Conservation (phyloP, 1,140 invertebrate species). For the Caenorhabditis latens region DNA sequence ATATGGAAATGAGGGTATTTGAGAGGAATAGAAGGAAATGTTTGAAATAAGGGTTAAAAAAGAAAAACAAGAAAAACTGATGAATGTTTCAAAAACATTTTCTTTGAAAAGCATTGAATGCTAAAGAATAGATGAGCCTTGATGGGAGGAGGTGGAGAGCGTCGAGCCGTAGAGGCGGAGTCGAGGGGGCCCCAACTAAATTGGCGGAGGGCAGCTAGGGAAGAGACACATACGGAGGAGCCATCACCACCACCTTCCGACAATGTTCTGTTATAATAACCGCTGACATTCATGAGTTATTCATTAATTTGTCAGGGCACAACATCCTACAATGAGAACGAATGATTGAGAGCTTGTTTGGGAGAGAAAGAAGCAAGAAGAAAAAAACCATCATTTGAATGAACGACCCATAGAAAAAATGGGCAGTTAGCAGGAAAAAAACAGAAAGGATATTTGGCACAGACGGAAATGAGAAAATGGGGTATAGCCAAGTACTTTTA, state of each 20-base stretch:
- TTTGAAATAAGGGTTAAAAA: neutral
- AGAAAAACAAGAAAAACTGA: neutral
- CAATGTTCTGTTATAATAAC: constrained; percentile 55
- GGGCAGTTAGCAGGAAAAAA: neutral
- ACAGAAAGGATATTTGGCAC: constrained; percentile 2
- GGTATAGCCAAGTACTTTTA: constrained; percentile 18
- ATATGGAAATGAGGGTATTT: constrained; percentile 49
- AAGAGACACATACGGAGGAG: constrained; percentile 39
- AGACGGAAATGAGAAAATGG: constrained; percentile 54
- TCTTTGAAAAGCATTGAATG: constrained; percentile 39
- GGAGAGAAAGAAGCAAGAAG: no score
- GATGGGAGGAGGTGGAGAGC: constrained; percentile 36
- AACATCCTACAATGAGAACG: constrained; percentile 33
- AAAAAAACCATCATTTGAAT: constrained; percentile 11
- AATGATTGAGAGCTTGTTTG: constrained; percentile 34
- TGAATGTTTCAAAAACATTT: constrained; percentile 54
- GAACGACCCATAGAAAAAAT: constrained; percentile 12
- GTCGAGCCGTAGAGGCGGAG: constrained; percentile 25
- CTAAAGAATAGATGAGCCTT: constrained; percentile 56
- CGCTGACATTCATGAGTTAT: constrained; percentile 56
- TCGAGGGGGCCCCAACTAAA: constrained; percentile 26
- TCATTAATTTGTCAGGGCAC: constrained; percentile 45
- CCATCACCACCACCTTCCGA: constrained; percentile 38
- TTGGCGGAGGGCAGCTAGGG: constrained; percentile 26
- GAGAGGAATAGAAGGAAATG: neutral